Conservation (phyloP, 2,113 vertebrate species). For the Pionites leucogaster region DNA sequence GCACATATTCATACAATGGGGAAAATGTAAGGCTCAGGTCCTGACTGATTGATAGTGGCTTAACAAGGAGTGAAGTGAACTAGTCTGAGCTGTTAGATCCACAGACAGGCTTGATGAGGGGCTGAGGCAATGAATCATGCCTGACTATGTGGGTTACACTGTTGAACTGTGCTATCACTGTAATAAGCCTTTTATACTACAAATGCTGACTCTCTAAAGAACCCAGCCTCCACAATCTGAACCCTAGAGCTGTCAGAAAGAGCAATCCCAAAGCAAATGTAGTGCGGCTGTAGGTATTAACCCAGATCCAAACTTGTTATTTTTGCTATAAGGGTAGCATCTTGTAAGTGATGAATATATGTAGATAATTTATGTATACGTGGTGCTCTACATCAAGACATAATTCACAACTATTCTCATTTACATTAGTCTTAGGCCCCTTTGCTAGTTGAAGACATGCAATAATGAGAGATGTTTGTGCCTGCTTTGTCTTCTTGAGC, state of each 20-base stretch:
- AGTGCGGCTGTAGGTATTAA: not conserved
- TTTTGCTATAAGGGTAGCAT: not conserved
- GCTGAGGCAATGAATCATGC: not conserved
- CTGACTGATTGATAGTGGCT: not conserved
- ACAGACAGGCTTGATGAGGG: not conserved
- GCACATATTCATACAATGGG: rapidly evolving
- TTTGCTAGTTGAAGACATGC: not conserved
- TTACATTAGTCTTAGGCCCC: not conserved
- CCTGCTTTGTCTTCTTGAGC: not conserved
- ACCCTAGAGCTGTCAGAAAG: not conserved
- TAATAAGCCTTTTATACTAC: not conserved
- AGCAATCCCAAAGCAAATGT: not conserved
- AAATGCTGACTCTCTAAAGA: not conserved
- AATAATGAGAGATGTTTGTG: not conserved
- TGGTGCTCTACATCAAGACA: not conserved
- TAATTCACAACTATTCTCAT: not conserved
- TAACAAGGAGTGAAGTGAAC: not conserved
- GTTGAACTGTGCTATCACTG: not conserved
- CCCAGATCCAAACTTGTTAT: not conserved
- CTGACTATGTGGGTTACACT: not conserved
- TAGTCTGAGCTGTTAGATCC: not conserved
- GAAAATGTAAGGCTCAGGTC: not conserved
- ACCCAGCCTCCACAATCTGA: not conserved
- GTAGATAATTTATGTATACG: not conserved
- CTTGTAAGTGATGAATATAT: not conserved